These are phyloP conservation scores for Nephrotoma guestfalica DNA, from an alignment of 2,888 invertebrate species.

Conservation along the genomic window DNA sequence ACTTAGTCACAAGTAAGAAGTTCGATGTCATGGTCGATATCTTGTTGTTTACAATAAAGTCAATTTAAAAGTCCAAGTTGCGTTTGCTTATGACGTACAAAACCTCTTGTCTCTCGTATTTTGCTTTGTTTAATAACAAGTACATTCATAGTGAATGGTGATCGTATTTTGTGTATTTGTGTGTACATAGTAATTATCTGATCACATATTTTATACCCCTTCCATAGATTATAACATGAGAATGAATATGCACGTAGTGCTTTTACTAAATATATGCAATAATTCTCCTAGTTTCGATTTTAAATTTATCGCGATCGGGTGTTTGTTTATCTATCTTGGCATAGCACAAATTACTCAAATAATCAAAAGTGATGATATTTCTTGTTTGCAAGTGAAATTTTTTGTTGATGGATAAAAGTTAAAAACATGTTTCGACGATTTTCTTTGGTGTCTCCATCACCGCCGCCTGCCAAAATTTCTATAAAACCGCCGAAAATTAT, in stretches of 20 bases:
- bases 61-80: background rate
- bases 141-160: background rate
- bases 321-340: background rate
- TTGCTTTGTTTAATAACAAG: background rate
- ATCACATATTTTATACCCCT: background rate
- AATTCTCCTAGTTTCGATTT: background rate
- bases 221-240: background rate
- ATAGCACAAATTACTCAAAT: background rate
- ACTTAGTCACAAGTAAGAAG: background rate
- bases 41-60: background rate
- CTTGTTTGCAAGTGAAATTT: background rate
- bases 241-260: background rate
- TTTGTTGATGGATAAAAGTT: background rate
- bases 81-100: background rate
- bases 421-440: constrained; percentile 28
- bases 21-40: background rate
- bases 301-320: background rate
- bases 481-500: constrained; percentile 16
- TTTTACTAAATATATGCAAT: background rate
- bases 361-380: background rate
- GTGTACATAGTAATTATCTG: background rate
- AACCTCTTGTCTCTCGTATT: background rate
- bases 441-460: constrained; percentile 27
- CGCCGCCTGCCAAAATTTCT: constrained; percentile 19
- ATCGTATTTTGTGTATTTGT: background rate